phyloP scores from a whole-genome alignment of 2,888 invertebrate genomes.

The Luperina nickerlii region DNA sequence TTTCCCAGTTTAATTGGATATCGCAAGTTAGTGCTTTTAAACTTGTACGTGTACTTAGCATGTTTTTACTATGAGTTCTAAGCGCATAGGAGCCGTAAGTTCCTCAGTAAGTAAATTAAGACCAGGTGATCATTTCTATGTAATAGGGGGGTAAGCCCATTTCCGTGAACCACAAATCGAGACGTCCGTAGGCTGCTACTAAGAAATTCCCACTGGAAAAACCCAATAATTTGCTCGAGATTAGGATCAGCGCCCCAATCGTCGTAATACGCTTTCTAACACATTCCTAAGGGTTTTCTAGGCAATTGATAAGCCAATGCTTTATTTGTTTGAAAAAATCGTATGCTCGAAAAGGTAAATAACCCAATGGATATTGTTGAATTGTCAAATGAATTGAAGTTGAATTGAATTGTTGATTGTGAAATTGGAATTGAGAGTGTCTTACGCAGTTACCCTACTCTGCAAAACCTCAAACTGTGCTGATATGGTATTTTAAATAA shows the following conservation, averaged over 20 bases:
- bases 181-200: neutral
- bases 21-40: constrained; percentile 38
- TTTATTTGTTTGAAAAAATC: neutral
- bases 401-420: neutral
- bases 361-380: neutral
- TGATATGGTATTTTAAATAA: neutral
- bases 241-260: neutral
- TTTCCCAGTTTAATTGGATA: constrained; percentile 60
- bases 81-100: neutral
- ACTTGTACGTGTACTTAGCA: constrained; percentile 14
- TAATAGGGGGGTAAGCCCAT: neutral
- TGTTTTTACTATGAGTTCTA: constrained; percentile 15
- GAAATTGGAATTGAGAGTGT: neutral
- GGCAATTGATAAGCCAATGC: neutral
- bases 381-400: neutral
- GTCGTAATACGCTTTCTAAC: neutral
- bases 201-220: neutral
- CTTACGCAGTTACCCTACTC: neutral
- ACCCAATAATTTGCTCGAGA: neutral
- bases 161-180: neutral
- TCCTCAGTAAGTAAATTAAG: neutral
- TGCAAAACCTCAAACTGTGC: neutral
- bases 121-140: constrained; percentile 7
- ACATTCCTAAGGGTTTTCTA: neutral
- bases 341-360: neutral